Evolutionary conservation across 2,113 vertebrate genomes (phyloP).

Genomic region (Myxocyprinus asiaticus): DNA sequence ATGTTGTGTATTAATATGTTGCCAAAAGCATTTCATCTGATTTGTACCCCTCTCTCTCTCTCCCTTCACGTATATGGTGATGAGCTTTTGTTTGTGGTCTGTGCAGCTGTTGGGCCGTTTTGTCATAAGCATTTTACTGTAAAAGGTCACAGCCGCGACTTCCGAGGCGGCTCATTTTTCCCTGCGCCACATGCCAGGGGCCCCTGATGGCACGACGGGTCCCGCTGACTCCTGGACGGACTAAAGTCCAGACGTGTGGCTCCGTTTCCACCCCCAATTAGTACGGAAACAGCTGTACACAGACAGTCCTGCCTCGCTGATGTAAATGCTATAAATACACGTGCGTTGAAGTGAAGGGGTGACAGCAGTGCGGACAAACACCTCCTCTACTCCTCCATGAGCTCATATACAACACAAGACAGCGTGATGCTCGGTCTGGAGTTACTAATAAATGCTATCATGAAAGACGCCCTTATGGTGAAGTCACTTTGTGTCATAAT

Average conservation of each 20-base stretch:
- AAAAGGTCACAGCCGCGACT: slow-evolving; percentile 61
- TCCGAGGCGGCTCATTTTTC: slow-evolving; percentile 51
- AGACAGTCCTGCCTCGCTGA: slow-evolving; percentile 69
- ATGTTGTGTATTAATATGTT: too few species aligned
- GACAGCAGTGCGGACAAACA: slow-evolving; percentile 77
- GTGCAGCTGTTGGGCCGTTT: slow-evolving; percentile 66
- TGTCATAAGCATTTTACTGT: slow-evolving; percentile 61
- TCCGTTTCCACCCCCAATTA: slow-evolving; percentile 72
- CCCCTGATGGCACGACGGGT: slow-evolving; percentile 51
- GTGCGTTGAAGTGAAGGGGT: slow-evolving; percentile 65
- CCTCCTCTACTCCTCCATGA: slow-evolving; percentile 65
- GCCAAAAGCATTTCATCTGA: background rate
- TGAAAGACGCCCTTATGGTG: too few species aligned
- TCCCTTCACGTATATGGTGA: background rate
- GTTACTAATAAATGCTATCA: too few species aligned
- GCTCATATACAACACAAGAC: slow-evolving; percentile 21
- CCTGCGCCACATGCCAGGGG: slow-evolving; percentile 54
- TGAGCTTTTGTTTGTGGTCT: slow-evolving; percentile 17
- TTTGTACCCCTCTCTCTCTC: background rate
- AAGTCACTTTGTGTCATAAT: too few species aligned
- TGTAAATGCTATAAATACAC: slow-evolving; percentile 80
- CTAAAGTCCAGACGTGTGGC: slow-evolving; percentile 73
- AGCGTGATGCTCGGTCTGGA: too few species aligned
- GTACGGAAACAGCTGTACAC: slow-evolving; percentile 80
- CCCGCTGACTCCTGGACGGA: slow-evolving; percentile 53